Percentiles rank a stretch among this genome's conserved stretches.
These are phyloP conservation scores for Lates japonicus DNA, from an alignment of 2,797 vertebrate genomes.

Conservation along the genomic window DNA sequence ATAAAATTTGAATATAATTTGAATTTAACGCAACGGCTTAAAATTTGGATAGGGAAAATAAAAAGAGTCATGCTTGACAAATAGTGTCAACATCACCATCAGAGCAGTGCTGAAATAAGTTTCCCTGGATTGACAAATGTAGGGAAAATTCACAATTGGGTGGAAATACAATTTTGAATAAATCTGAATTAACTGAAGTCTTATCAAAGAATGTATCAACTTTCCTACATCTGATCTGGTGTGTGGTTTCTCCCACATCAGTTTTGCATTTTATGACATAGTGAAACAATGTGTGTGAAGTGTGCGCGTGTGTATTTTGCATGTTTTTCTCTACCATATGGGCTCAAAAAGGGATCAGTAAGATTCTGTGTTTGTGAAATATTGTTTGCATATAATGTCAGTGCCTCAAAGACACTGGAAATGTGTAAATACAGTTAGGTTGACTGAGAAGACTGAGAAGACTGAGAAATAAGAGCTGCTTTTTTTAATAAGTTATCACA, in stretches of 20 bases:
- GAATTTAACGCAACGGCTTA: background rate
- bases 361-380: background rate
- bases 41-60: background rate
- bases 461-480: background rate
- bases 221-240: conserved; percentile 10
- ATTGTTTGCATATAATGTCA: background rate
- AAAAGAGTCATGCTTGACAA: conserved; percentile 11
- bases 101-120: background rate
- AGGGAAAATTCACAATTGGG: background rate
- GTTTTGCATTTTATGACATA: background rate
- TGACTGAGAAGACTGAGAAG: too few species aligned
- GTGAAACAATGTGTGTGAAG: background rate
- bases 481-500: background rate
- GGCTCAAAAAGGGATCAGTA: background rate
- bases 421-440: background rate
- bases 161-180: conserved; percentile 4
- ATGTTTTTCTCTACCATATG: background rate
- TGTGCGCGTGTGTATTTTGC: background rate
- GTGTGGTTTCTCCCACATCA: conserved; percentile 2
- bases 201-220: background rate
- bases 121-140: background rate
- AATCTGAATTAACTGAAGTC: background rate
- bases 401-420: background rate
- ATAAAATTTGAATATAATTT: conserved; percentile 1
- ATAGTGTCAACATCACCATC: conserved; percentile 5